Percentiles rank a stretch among this genome's conserved stretches.
Evolutionary conservation across 1,140 invertebrate species (phyloP).

Genomic region (Ips nitidus): DNA sequence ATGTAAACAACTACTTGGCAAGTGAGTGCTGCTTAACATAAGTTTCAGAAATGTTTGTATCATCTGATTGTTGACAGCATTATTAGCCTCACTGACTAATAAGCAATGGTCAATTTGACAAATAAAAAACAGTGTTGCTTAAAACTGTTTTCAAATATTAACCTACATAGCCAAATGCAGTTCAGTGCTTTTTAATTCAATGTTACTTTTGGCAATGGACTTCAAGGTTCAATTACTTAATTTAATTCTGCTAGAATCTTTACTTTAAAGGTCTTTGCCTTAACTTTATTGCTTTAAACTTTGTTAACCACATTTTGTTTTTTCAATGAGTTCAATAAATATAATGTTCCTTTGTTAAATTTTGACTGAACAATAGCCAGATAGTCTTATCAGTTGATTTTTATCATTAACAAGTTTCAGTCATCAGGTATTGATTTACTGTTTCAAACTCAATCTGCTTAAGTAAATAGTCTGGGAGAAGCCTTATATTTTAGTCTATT

Average conservation of each 20-base stretch:
- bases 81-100: too few species aligned
- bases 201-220: conserved; percentile 12
- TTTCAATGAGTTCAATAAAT: too few species aligned
- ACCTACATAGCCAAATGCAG: conserved; percentile 26
- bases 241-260: background rate
- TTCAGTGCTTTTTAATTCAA: conserved; percentile 8
- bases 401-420: too few species aligned
- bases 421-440: conserved; percentile 32
- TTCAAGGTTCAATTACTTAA: conserved; percentile 19
- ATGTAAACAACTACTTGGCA: too few species aligned
- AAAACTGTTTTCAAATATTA: conserved; percentile 12
- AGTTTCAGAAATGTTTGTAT: too few species aligned
- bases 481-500: conserved; percentile 11
- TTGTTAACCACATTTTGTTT: too few species aligned
- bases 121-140: background rate
- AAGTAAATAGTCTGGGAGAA: conserved; percentile 14
- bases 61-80: too few species aligned
- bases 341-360: too few species aligned
- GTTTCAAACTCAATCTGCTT: conserved; percentile 18
- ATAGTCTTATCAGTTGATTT: too few species aligned
- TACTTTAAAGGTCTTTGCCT: conserved; percentile 18
- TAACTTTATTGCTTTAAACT: background rate
- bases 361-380: too few species aligned
- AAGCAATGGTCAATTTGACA: too few species aligned
- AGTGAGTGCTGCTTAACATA: too few species aligned